Evolutionary conservation across 2,888 invertebrate species (phyloP), one percentile per base, ranked within the genome.

Genomic region (Sphecodes monilicornis): DNA sequence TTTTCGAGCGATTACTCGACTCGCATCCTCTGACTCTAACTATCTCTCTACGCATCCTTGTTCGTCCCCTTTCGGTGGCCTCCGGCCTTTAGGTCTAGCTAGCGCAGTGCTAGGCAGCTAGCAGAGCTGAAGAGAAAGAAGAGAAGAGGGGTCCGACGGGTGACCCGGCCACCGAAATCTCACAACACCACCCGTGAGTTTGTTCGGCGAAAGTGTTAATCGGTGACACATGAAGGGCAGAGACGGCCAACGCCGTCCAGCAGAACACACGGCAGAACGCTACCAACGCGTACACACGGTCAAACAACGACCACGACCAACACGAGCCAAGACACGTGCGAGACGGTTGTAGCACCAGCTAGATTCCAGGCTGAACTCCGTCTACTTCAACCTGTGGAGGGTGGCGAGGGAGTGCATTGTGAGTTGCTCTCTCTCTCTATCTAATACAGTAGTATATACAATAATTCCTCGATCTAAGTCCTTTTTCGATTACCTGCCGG

Each of bases 361-460:
- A 85, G 74, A 74, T 82, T 69, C 76, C 92, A 93, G 91, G 89
- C 92, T 94, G 94, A 92, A 91, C 88, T 92, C 91, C 87, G 90
- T 92, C 90, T 92, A 93, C 89, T 90, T 94, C 95, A 95, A 95
- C 93, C 95, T 95, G 95, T 95, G 95, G 95, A 95, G 94, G 93
- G 93, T 94, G 92, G 95, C 95, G 91, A 95, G 94, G 94, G 95
- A 95, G 94, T 95, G 95, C 92, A 95, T 95, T 93, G 95, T 95
- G 86, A 95, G 95, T 95, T 85, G 82, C 32, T 68, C 32, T 43
- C 36, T 79, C 29, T n/a, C n/a, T n/a, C n/a, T n/a, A n/a, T n/a
- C n/a, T n/a, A n/a, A n/a, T n/a, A n/a, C n/a, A n/a, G n/a, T n/a
- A n/a, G n/a, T n/a, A n/a, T n/a, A n/a, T n/a, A n/a, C n/a, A n/a